Percentiles rank a stretch among this genome's conserved stretches.
Evolutionary conservation across 92 coral and sea anemone genomes (phyloP).

Genomic region (Meandrina meandrites): DNA sequence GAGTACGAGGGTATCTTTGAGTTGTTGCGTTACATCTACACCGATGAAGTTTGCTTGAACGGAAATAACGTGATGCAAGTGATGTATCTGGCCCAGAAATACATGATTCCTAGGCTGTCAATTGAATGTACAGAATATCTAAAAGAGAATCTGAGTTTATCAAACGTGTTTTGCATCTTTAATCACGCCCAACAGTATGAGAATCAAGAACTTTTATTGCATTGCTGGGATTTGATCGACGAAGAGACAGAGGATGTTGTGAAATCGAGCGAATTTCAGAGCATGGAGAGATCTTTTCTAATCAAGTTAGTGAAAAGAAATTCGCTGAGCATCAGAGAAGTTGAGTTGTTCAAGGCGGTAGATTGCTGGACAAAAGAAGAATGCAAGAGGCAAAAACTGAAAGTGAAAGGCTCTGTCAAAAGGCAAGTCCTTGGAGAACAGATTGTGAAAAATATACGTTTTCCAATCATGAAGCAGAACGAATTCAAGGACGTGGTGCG

Average conservation of each 20-base stretch:
- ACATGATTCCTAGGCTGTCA: neutral
- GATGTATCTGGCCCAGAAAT: too few relatives aligned
- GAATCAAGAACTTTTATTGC: neutral
- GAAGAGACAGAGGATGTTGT: neutral
- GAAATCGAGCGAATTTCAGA: conserved; percentile 2
- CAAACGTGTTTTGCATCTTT: conserved; percentile 14
- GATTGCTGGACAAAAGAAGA: too few relatives aligned
- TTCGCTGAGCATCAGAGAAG: conserved; percentile 1
- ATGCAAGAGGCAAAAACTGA: too few relatives aligned
- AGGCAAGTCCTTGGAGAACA: neutral
- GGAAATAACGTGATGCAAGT: too few relatives aligned
- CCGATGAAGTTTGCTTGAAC: too few relatives aligned
- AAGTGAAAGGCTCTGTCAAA: too few relatives aligned
- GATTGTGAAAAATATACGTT: neutral
- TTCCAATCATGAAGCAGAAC: conserved; percentile 12
- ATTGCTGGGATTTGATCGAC: conserved; percentile 15
- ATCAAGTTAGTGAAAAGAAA: conserved; percentile 4
- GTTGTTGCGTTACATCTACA: too few relatives aligned
- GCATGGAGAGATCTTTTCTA: neutral
- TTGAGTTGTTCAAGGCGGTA: conserved; percentile 11
- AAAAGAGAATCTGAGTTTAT: neutral
- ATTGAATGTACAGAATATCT: neutral
- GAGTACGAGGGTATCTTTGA: conserved; percentile 1
- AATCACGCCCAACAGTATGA: neutral
- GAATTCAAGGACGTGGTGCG: neutral